Evolutionary conservation across 2,113 vertebrate species (phyloP), one percentile per base, ranked within the genome.

Genomic region (Lampris incognitus): DNA sequence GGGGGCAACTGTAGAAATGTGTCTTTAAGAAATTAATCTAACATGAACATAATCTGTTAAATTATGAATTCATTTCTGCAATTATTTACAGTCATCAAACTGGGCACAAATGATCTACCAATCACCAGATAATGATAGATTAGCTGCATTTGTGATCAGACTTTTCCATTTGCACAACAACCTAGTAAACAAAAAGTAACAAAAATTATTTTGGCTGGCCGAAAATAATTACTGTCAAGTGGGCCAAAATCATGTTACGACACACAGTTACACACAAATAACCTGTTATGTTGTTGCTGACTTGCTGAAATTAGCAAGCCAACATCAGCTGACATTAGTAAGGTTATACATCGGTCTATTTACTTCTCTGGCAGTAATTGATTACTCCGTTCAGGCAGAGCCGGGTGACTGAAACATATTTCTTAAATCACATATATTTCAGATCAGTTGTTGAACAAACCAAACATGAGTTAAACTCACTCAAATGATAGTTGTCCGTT

Each of bases 201-300:
- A 52, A 24, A 24, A 24, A 24, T 24, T 24, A 24, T 24, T 24
- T 24, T 54, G 39, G 11, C 66, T 39, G 38, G 62, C 65, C 74
- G 39, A 42, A 82, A 69, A 79, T 66, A 82, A 84, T 59, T 8
- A 8, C 69, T 5, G 38, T 66, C 56, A 74, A 77, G 59, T 77
- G 72, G 36, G 63, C 71, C 11, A 42, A 75, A 88, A 83, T 72
- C 68, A 46, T 72, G 49, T 90, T 91, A 86, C 89, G 82, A 87
- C 82, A 1, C 6, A 9, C 36, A 80, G 78, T 56, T 65, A 55
- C 73, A 69, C 84, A 88, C 79, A 89, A 79, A 86, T 84, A 89
- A 87, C 82, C 77, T 81, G 81, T 81, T 78, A 78, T 76, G 65
- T 71, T 88, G 87, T 83, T 87, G 88, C 73, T 85, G 78, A 79